A percentile compares a stretch with the other conserved stretches of the same genome.
These are phyloP conservation scores for Andrena praecox DNA, from an alignment of 2,888 invertebrate genomes.

Conservation along the genomic window DNA sequence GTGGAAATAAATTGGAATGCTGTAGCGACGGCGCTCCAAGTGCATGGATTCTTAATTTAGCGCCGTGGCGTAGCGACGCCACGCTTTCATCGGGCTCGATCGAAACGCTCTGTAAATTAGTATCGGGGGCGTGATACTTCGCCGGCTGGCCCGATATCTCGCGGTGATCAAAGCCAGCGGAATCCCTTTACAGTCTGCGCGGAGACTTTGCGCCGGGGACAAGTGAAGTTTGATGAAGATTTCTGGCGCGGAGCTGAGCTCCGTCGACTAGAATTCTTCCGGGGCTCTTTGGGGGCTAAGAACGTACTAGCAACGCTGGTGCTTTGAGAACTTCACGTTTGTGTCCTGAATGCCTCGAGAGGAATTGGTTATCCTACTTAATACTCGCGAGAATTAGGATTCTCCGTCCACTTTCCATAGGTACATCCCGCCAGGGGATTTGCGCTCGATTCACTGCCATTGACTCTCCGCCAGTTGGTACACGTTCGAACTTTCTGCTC, in stretches of 20 bases:
- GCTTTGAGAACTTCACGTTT: background rate
- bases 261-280: slow-evolving; percentile 6
- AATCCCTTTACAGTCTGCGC: slow-evolving; percentile 31
- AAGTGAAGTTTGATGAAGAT: slow-evolving; percentile 50
- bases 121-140: slow-evolving; percentile 26
- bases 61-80: background rate
- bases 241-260: slow-evolving; percentile 19
- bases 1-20: slow-evolving; percentile 52
- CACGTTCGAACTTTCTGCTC: background rate
- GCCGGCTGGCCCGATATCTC: slow-evolving; percentile 22
- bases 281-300: background rate
- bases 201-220: slow-evolving; percentile 23
- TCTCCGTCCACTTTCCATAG: background rate
- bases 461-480: background rate
- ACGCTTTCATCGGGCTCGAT: slow-evolving; percentile 43
- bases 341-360: background rate
- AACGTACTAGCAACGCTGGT: background rate
- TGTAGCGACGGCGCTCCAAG: background rate
- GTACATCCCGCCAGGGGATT: background rate
- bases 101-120: slow-evolving; percentile 40
- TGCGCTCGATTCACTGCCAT: background rate
- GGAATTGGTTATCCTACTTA: background rate
- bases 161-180: slow-evolving; percentile 50
- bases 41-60: slow-evolving; percentile 29
- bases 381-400: background rate